Base-by-base conservation (phyloP, 2,113 vertebrate genomes). In the Seriola aureovittata region DNA sequence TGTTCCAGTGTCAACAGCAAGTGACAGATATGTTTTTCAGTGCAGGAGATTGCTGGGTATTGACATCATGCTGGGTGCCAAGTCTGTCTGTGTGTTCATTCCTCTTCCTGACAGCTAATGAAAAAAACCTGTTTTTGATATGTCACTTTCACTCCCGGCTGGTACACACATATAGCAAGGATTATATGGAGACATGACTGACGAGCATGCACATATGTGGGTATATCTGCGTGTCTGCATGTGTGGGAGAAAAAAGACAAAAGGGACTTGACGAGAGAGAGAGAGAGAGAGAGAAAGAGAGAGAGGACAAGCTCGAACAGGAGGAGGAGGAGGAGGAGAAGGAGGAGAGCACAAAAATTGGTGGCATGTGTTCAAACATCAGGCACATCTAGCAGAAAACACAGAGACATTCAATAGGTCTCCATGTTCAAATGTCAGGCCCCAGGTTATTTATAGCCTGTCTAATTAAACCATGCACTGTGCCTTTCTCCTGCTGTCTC, bases 371-470 rank as follows among this genome's bases (percentile, higher is more conserved):
- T 90, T 93, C 86, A 90, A 90, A 90, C 80, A 90, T 82, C 86
- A 89, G 90, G 75, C 75, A 50, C 65, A 66, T 87, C 64, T 42
- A 85, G 84, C 89, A 91, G 84, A 92, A 89, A 91, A 84, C 66
- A 89, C 83, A 72, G 71, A 89, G 78, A 85, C 72, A 80, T 90
- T 91, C 88, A 87, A 66, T 85, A 81, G 87, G 89, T 88, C 86
- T 90, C 83, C 78, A 60, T 85, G 90, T 91, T 93, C 88, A 95
- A 93, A 95, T 94, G 93, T 93, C 93, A 95, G 78, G 82, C 81
- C 84, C 80, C 73, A 50, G 86, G 90, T 93, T 95, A 94, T 95
- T 94, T 94, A 93, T 95, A 94, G 93, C 80, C 75, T 40, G 23
- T 90, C 89, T 93, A 94, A 94, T 94, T 94, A 94, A 94, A 93